phyloP scores from a whole-genome alignment of 2,888 invertebrate genomes.

The Acanthosepion pharaonis region DNA sequence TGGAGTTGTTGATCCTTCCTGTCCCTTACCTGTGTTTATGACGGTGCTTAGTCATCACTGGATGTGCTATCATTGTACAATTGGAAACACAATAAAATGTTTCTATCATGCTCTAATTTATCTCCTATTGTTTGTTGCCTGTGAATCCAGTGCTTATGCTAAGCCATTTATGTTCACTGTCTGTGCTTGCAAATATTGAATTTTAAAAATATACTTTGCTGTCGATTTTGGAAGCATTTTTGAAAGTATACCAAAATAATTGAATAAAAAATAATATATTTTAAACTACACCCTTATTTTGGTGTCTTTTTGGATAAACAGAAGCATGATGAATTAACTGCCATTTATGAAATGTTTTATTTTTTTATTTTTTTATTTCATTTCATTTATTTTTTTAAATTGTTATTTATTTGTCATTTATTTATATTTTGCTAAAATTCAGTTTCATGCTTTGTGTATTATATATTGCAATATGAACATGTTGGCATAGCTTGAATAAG shows the following conservation, averaged over 20 bases:
- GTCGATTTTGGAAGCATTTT: neutral
- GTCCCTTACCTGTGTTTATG: constrained; percentile 20
- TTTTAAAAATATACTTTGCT: neutral
- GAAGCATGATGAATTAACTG: too few species aligned
- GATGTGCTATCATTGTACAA: constrained; percentile 46
- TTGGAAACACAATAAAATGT: constrained; percentile 34
- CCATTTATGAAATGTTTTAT: too few species aligned
- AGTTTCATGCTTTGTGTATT: too few species aligned
- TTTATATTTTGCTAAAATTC: too few species aligned
- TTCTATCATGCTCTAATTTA: constrained; percentile 35
- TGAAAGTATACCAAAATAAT: neutral
- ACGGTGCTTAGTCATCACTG: constrained; percentile 42
- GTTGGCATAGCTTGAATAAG: too few species aligned
- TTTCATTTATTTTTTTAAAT: too few species aligned
- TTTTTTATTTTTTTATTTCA: too few species aligned
- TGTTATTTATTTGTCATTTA: too few species aligned
- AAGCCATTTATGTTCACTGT: neutral
- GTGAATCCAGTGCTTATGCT: neutral
- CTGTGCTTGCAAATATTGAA: neutral
- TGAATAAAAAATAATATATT: too few species aligned
- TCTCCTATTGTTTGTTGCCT: neutral
- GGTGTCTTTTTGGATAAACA: too few species aligned
- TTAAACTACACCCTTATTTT: too few species aligned
- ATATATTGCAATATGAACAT: too few species aligned
- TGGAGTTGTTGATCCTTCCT: neutral